phyloP scores from a whole-genome alignment of 2,113 vertebrate genomes.

The Zingel zingel region DNA sequence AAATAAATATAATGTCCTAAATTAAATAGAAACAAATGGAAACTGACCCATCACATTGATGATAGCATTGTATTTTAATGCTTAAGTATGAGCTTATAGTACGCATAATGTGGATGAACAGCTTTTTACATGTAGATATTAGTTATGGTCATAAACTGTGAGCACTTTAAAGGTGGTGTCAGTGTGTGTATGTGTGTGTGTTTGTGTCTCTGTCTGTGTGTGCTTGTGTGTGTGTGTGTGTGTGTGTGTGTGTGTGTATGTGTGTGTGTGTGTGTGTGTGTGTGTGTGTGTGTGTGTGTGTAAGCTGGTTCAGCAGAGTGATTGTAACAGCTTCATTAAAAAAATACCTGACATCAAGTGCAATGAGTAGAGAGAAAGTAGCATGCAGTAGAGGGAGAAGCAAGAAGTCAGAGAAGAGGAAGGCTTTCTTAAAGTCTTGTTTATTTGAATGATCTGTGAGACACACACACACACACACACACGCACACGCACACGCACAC shows the following conservation, averaged over 20 bases:
- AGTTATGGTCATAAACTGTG: conserved; percentile 16
- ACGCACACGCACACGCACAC: too few species aligned
- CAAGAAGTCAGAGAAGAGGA: too few species aligned
- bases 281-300: conserved; percentile 11
- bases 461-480: too few species aligned
- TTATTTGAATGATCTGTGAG: too few species aligned
- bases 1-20: neutral
- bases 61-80: neutral
- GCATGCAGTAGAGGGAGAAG: too few species aligned
- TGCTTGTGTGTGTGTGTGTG: conserved; percentile 10
- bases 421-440: too few species aligned
- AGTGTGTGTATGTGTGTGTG: conserved; percentile 2
- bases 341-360: neutral
- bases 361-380: too few species aligned
- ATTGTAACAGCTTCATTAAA: conserved; percentile 18
- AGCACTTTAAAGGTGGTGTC: conserved; percentile 8
- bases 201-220: neutral
- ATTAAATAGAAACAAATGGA: neutral
- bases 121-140: conserved; percentile 2
- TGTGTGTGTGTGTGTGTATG: conserved; percentile 6
- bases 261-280: neutral
- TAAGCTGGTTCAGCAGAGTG: neutral
- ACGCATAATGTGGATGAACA: conserved; percentile 6
- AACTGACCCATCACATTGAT: neutral
- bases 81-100: neutral